Conservation (phyloP, 2,888 invertebrate genomes). For the Noctua janthina region DNA sequence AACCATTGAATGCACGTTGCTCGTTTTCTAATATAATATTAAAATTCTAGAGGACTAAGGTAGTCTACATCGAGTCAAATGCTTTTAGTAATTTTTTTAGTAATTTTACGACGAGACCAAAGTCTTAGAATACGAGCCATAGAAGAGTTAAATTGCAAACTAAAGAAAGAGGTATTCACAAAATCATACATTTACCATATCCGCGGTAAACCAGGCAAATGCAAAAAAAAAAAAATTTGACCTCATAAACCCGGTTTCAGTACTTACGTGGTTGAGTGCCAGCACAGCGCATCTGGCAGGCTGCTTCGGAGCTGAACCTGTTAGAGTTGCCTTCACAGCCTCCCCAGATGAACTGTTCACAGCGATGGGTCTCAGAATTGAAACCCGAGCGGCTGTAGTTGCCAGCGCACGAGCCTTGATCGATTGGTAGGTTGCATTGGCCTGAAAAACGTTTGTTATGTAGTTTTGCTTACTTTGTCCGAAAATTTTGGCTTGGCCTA, state of each 20-base stretch:
- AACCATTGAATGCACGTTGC: background rate
- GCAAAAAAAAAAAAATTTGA: background rate
- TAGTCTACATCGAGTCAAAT: background rate
- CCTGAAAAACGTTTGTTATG: conserved; percentile 86
- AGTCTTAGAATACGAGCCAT: conserved; percentile 1
- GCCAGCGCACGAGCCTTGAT: conserved; percentile 94
- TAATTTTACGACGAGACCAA: background rate
- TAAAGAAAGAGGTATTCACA: background rate
- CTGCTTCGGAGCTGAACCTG: conserved; percentile 94
- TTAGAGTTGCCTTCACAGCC: conserved; percentile 97
- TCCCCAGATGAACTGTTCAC: conserved; percentile 95
- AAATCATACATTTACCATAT: background rate
- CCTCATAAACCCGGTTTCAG: background rate
- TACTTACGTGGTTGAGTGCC: conserved; percentile 93
- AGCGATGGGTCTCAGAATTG: conserved; percentile 91
- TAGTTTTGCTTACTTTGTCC: background rate
- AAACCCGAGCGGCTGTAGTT: conserved; percentile 95
- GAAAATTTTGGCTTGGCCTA: background rate
- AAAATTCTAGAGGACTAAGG: background rate
- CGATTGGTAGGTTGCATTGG: conserved; percentile 93
- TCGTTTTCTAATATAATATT: background rate
- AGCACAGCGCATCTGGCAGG: conserved; percentile 94
- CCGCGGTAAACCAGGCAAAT: background rate
- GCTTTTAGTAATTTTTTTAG: background rate
- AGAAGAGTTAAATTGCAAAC: background rate